Percentiles rank a stretch among this genome's conserved stretches.
Conservation (phyloP, 1,140 invertebrate species). For the Magallana gigas region DNA sequence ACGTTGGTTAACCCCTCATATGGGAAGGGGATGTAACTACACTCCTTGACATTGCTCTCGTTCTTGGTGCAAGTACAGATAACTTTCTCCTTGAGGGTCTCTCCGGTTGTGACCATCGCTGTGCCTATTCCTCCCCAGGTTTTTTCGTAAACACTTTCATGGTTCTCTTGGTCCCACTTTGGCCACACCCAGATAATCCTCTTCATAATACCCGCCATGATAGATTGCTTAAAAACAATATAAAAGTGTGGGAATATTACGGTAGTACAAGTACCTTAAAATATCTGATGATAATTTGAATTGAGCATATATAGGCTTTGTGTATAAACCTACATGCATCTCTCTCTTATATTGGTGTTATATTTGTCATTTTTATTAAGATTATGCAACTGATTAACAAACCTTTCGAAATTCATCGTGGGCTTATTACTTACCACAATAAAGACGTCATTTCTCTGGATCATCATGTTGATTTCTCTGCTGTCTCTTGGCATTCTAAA, state of each 20-base stretch:
- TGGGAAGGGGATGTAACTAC: slow-evolving; percentile 29
- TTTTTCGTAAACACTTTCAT: slow-evolving; percentile 44
- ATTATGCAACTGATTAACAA: too few relatives aligned
- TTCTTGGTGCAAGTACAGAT: slow-evolving; percentile 49
- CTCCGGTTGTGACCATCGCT: slow-evolving; percentile 15
- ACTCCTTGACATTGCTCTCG: background rate
- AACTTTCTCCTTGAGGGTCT: slow-evolving; percentile 32
- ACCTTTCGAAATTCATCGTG: too few relatives aligned
- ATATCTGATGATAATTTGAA: too few relatives aligned
- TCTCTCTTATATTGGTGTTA: too few relatives aligned
- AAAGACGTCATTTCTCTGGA: slow-evolving; percentile 69
- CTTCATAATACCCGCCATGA: slow-evolving; percentile 64
- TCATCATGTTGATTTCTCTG: slow-evolving; percentile 60
- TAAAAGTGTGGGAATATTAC: too few relatives aligned
- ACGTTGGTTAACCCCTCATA: background rate
- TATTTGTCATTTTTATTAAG: too few relatives aligned
- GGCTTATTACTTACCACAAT: slow-evolving; percentile 60
- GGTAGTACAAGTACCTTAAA: too few relatives aligned
- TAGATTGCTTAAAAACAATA: slow-evolving; percentile 62
- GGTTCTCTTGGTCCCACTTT: slow-evolving; percentile 65
- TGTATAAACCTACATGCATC: too few relatives aligned
- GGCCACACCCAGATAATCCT: slow-evolving; percentile 73
- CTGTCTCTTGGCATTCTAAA: slow-evolving; percentile 61
- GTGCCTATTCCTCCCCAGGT: slow-evolving; percentile 54
- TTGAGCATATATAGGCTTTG: too few relatives aligned